Percentiles rank a stretch among this genome's conserved stretches.
phyloP scores from a whole-genome alignment of 2,888 invertebrate species.

The Acronicta alni region DNA sequence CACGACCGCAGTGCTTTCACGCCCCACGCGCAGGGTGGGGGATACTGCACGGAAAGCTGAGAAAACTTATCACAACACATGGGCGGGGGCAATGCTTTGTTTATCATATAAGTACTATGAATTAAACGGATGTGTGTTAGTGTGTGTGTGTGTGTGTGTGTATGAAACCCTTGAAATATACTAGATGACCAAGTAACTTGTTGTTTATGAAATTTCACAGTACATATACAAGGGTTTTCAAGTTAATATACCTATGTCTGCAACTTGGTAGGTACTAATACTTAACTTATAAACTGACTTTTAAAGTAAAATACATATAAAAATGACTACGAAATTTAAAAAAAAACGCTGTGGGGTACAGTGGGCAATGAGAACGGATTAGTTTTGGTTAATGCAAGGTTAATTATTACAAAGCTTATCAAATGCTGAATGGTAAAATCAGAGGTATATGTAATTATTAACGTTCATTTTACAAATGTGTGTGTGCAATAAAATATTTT shows the following conservation, averaged over 20 bases:
- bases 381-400: conserved; percentile 21
- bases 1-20: conserved; percentile 85
- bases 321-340: neutral
- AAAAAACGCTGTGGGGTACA: neutral
- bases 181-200: too few relatives aligned
- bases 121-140: too few relatives aligned
- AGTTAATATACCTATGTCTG: too few relatives aligned
- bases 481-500: conserved; percentile 7
- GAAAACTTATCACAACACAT: conserved; percentile 69
- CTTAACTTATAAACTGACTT: too few relatives aligned
- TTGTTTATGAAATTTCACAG: too few relatives aligned
- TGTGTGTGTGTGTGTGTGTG: neutral
- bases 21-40: conserved; percentile 79
- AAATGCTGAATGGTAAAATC: conserved; percentile 10
- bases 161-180: neutral
- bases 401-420: too few relatives aligned
- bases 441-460: conserved; percentile 9
- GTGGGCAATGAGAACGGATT: conserved; percentile 7
- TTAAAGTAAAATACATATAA: neutral
- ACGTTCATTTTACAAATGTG: conserved; percentile 3
- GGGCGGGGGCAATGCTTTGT: conserved; percentile 61
- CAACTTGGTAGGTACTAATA: too few relatives aligned
- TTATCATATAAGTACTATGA: conserved; percentile 9
- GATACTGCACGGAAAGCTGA: conserved; percentile 80
- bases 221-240: too few relatives aligned